Conservation (phyloP, 1,140 invertebrate genomes). For the Melanaphis sacchari region DNA sequence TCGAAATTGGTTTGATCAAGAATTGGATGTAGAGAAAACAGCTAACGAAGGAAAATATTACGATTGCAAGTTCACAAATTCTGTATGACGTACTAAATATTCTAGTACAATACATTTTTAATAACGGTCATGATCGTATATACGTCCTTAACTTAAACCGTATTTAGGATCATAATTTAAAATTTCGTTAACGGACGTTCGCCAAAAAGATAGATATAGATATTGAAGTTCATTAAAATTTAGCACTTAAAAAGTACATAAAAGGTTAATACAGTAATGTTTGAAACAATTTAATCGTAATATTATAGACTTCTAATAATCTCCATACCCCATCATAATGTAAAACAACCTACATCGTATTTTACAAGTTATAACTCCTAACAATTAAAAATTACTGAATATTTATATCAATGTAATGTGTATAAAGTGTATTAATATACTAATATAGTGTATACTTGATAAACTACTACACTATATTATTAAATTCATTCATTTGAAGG, state of each 20-base stretch:
- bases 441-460: not conserved
- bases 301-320: too few relatives aligned
- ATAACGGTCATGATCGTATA: not conserved
- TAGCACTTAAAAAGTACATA: not conserved
- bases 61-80: not conserved
- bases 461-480: not conserved
- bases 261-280: not conserved
- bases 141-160: not conserved
- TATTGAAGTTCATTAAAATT: not conserved
- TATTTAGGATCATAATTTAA: not conserved
- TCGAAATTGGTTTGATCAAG: not conserved
- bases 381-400: too few relatives aligned
- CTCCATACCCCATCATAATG: not conserved
- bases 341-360: not conserved
- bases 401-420: too few relatives aligned
- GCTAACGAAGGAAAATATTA: not conserved
- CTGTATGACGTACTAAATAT: not conserved
- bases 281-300: too few relatives aligned
- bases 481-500: not conserved
- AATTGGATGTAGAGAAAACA: not conserved
- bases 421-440: too few relatives aligned
- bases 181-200: not conserved
- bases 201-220: not conserved
- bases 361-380: not conserved
- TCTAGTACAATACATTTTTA: not conserved